Conservation (phyloP, 2,797 vertebrate species). For the Etheostoma perlongum region DNA sequence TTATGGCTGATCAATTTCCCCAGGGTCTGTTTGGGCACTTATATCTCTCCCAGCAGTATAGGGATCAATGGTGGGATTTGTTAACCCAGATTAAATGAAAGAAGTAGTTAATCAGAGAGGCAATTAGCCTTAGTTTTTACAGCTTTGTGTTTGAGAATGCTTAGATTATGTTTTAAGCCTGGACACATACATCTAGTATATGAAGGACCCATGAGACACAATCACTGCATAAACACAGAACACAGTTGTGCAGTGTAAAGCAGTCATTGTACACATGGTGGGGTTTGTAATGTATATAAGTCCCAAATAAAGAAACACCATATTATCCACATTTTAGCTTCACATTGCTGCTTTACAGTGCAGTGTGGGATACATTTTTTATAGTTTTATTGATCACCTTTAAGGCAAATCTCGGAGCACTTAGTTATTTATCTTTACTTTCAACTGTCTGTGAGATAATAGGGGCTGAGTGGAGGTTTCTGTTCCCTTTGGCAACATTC, state of each 20-base stretch:
- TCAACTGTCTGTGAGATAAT: conserved; percentile 1
- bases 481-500: not conserved
- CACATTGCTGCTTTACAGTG: conserved; percentile 3
- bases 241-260: conserved; percentile 8
- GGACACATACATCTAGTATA: conserved; percentile 5
- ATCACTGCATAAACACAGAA: not conserved
- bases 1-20: conserved; percentile 53
- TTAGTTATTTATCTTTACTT: conserved; percentile 16
- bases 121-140: conserved; percentile 32
- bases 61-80: conserved; percentile 69
- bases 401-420: conserved; percentile 9
- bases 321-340: conserved; percentile 17
- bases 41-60: conserved; percentile 26
- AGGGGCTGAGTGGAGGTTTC: not conserved
- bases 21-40: conserved; percentile 18
- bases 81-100: conserved; percentile 61
- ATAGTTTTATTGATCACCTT: conserved; percentile 44
- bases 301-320: conserved; percentile 10
- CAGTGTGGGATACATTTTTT: conserved; percentile 40
- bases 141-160: conserved; percentile 15
- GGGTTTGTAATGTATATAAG: conserved; percentile 5
- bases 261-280: conserved; percentile 10
- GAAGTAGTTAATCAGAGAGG: conserved; percentile 53
- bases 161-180: conserved; percentile 47
- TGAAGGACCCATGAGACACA: conserved; percentile 12